phyloP scores from a whole-genome alignment of 2,888 invertebrate genomes.

The Isoperla grammatica region DNA sequence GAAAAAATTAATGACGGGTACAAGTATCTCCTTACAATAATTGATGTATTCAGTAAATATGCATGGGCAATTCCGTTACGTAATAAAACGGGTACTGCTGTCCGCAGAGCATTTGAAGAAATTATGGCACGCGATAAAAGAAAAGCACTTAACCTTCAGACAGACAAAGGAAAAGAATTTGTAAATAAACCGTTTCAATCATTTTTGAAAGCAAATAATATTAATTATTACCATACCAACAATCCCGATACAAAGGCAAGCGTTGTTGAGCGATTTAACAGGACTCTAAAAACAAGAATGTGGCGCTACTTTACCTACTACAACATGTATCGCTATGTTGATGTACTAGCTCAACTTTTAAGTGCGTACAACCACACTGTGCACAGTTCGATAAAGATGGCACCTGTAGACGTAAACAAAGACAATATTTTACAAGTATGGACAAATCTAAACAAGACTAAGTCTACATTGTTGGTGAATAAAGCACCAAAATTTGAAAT shows the following conservation, averaged over 20 bases:
- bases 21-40: neutral
- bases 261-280: slow-evolving; percentile 37
- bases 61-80: neutral
- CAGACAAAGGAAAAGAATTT: slow-evolving; percentile 35
- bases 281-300: slow-evolving; percentile 37
- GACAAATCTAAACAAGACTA: too few species aligned
- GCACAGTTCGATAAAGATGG: slow-evolving; percentile 31
- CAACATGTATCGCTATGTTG: slow-evolving; percentile 34
- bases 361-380: slow-evolving; percentile 33
- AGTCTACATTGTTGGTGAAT: too few species aligned
- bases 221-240: slow-evolving; percentile 33
- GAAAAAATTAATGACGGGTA: slow-evolving; percentile 7
- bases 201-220: slow-evolving; percentile 28
- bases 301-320: slow-evolving; percentile 35
- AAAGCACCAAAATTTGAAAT: too few species aligned
- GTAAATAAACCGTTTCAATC: slow-evolving; percentile 20
- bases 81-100: neutral
- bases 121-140: slow-evolving; percentile 29
- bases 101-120: slow-evolving; percentile 26
- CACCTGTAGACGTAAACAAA: slow-evolving; percentile 15
- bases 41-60: slow-evolving; percentile 1
- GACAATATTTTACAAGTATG: too few species aligned
- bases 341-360: slow-evolving; percentile 33
- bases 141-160: slow-evolving; percentile 27
- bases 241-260: slow-evolving; percentile 37